Evolutionary conservation across 2,797 vertebrate genomes (phyloP).

Genomic region (Poecilia wingei): DNA sequence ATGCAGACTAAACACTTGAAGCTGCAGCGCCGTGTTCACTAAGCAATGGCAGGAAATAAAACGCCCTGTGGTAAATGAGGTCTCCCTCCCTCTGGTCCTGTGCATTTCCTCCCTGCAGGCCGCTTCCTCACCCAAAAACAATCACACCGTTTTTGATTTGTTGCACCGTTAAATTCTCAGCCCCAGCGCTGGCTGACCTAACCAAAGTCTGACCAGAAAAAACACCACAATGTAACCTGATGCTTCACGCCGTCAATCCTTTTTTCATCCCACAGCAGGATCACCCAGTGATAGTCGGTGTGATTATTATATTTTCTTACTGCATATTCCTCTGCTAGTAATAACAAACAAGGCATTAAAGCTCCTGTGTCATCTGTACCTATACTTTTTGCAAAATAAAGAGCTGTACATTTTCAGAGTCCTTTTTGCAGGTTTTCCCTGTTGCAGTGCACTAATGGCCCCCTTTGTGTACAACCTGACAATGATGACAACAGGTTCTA

Average conservation of each 20-base stretch:
- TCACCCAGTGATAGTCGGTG: neutral
- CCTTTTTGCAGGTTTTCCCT: conserved; percentile 31
- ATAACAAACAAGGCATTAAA: neutral
- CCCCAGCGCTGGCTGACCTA: neutral
- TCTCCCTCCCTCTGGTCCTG: conserved; percentile 47
- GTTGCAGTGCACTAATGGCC: conserved; percentile 20
- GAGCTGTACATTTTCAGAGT: conserved; percentile 9
- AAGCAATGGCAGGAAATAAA: conserved; percentile 71
- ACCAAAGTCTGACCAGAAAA: conserved; percentile 9
- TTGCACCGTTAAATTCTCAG: neutral
- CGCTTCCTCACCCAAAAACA: conserved; percentile 64
- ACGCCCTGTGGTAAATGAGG: conserved; percentile 68
- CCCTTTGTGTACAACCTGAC: conserved; percentile 5
- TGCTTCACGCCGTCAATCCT: neutral
- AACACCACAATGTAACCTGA: neutral
- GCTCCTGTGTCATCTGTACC: neutral
- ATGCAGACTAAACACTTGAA: conserved; percentile 32
- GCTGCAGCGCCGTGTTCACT: conserved; percentile 26
- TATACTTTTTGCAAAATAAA: conserved; percentile 6
- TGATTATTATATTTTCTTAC: neutral
- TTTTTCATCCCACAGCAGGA: neutral
- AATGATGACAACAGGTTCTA: neutral
- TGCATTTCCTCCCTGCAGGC: conserved; percentile 68
- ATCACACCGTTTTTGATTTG: conserved; percentile 40
- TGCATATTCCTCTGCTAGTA: neutral